Evolutionary conservation across 2,113 vertebrate species (phyloP), one percentile per base, ranked within the genome.

Genomic region (Limanda limanda): DNA sequence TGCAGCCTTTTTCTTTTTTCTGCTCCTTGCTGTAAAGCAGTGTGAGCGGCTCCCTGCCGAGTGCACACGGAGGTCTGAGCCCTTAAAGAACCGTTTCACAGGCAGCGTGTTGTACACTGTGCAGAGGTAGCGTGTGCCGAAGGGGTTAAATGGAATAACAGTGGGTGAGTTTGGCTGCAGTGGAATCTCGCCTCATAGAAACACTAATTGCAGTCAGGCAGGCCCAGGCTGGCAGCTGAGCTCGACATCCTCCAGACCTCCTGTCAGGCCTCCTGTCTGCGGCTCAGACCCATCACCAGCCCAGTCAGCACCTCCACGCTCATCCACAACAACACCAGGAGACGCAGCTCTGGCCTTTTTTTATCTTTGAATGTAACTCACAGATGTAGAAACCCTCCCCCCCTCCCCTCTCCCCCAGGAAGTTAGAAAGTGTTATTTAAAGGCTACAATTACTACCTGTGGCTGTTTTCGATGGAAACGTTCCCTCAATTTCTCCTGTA

Each of bases 131-230:
- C 4, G 10, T 56, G 60, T 15, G 56, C 8, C 27, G 78, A 86
- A 89, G 35, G 71, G 71, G 84, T 86, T 88, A 85, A 90, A 71
- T 13, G 40, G 76, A 68, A 74, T 74, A 80, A 60, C 65, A 83
- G 79, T 60, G 71, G 84, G 77, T 61, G 72, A 79, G 79, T 76
- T 86, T 78, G 85, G 85, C 89, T 81, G 88, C 75, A 73, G 71
- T 75, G 90, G 89, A 93, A 93, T 91, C 89, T 90, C 64, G 63
- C 75, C 86, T 88, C 76, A 68, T 75, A 89, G 86, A 83, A 85
- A 76, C 78, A 76, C 88, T 92, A 92, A 94, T 92, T 92, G 90
- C 88, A 90, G 71, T 64, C 62, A 81, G 89, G 76, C 92, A 91
- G 85, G 91, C 91, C 91, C 58, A 69, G 90, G 78, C 92, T 90